Percentiles rank a stretch among this genome's conserved stretches.
These are phyloP conservation scores for Scaptomyza polygonia DNA, from an alignment of 2,888 invertebrate species.

Conservation along the genomic window DNA sequence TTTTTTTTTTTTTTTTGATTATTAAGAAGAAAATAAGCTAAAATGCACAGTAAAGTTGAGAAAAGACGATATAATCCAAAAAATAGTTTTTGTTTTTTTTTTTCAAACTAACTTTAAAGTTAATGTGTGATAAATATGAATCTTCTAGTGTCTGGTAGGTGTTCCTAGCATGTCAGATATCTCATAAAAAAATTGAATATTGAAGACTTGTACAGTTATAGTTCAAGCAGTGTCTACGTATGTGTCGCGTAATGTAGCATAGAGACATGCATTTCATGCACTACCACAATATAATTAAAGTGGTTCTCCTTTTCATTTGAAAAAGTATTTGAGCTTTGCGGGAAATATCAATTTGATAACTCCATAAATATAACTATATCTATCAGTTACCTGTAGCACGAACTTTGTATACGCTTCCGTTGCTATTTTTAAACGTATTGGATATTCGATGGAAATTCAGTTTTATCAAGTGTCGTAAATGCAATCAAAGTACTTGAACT, in stretches of 20 bases:
- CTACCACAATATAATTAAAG: constrained; percentile 55
- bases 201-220: not conserved
- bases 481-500: constrained; percentile 76
- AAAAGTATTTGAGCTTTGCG: constrained; percentile 26
- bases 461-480: constrained; percentile 57
- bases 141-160: no score
- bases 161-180: no score
- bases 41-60: no score
- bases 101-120: no score
- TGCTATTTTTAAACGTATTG: constrained; percentile 2
- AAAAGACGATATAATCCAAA: no score
- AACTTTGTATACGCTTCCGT: constrained; percentile 68
- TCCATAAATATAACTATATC: constrained; percentile 45
- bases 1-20: no score
- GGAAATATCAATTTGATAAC: constrained; percentile 74
- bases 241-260: constrained; percentile 23
- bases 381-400: constrained; percentile 38
- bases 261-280: constrained; percentile 48
- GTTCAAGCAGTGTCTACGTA: constrained; percentile 16
- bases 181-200: no score
- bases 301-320: constrained; percentile 22
- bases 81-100: no score
- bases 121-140: no score
- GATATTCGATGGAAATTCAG: constrained; percentile 1
- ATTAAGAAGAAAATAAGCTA: no score